phyloP scores from a whole-genome alignment of 2,888 invertebrate species.

The Dryococelus australis region DNA sequence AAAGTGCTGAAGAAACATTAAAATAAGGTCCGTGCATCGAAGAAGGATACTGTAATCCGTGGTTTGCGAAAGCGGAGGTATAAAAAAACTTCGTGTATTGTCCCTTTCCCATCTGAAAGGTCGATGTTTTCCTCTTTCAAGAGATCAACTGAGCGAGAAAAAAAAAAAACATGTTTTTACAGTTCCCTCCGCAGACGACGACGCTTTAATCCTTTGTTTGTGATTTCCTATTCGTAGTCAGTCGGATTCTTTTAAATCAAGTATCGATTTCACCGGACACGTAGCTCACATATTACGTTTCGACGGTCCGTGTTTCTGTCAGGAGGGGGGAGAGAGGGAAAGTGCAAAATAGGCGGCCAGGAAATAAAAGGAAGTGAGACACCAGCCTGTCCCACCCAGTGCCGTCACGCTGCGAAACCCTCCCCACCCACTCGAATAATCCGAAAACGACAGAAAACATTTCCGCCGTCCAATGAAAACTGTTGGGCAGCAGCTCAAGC shows the following conservation, averaged over 20 bases:
- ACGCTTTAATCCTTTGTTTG: too few species aligned
- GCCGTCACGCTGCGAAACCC: not conserved
- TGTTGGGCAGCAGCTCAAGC: constrained; percentile 36
- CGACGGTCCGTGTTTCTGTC: not conserved
- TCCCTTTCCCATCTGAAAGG: too few species aligned
- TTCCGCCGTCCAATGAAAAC: constrained; percentile 42
- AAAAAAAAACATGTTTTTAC: too few species aligned
- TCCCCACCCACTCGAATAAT: constrained; percentile 16
- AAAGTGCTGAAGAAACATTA: too few species aligned
- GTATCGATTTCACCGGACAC: not conserved
- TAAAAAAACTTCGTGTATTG: too few species aligned
- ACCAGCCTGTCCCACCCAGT: not conserved
- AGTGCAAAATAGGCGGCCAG: not conserved
- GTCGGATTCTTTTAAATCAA: not conserved
- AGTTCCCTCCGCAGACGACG: too few species aligned
- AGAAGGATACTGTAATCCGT: too few species aligned
- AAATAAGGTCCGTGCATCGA: too few species aligned
- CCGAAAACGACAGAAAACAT: constrained; percentile 30
- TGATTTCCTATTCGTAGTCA: too few species aligned
- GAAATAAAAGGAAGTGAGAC: not conserved
- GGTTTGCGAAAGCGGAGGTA: too few species aligned
- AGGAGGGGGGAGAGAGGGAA: not conserved
- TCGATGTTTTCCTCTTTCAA: too few species aligned
- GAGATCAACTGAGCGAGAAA: too few species aligned
- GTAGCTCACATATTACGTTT: not conserved